Conservation (phyloP, 2,888 invertebrate species). For the Agrypnus murinus region DNA sequence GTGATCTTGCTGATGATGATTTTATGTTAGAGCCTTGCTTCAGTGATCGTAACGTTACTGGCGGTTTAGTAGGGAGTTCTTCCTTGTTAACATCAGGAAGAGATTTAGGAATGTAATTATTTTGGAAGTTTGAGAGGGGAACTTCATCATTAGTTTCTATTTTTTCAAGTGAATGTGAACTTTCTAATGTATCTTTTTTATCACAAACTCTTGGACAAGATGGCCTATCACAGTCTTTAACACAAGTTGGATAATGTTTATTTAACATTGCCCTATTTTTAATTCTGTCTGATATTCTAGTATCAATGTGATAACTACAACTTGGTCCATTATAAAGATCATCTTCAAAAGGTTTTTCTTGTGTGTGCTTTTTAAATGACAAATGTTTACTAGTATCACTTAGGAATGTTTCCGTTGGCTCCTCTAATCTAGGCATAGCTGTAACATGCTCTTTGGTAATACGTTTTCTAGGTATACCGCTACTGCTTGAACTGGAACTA, state of each 20-base stretch:
- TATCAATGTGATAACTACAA: constrained; percentile 58
- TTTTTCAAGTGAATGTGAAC: neutral
- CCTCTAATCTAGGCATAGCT: neutral
- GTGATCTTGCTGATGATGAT: neutral
- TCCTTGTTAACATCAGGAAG: neutral
- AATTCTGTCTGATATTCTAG: constrained; percentile 65
- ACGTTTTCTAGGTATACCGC: constrained; percentile 11
- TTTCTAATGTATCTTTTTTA: neutral
- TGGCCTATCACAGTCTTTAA: no score
- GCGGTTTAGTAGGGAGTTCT: constrained; percentile 55
- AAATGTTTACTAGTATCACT: no score
- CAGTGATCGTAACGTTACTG: constrained; percentile 50
- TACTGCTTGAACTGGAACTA: constrained; percentile 43
- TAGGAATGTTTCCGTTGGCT: neutral
- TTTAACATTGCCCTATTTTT: constrained; percentile 57
- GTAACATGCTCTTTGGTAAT: neutral
- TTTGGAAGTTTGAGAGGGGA: no score
- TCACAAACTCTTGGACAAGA: neutral
- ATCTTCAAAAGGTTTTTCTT: neutral
- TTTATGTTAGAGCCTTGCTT: neutral
- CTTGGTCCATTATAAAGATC: neutral
- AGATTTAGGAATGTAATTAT: no score
- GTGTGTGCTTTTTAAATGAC: neutral
- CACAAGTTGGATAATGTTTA: neutral
- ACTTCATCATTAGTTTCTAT: no score